Percentiles rank a stretch among this genome's conserved stretches.
These are phyloP conservation scores for Drosophila tanythrix DNA, from an alignment of 2,888 invertebrate genomes.

Conservation along the genomic window DNA sequence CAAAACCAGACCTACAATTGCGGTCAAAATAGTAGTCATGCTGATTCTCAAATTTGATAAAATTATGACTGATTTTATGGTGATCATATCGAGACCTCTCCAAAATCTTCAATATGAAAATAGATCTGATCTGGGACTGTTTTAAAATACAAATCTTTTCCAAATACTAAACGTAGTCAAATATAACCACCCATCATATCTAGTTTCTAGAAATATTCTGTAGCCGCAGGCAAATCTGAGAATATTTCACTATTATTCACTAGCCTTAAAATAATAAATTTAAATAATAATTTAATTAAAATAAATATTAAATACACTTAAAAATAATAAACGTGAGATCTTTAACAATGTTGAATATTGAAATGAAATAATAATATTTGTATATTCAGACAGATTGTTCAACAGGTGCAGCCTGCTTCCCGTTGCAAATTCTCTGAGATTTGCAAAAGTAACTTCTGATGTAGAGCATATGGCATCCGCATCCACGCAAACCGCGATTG, in stretches of 20 bases:
- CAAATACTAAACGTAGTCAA: neutral
- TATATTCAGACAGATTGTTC: no score
- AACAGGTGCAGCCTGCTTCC: neutral
- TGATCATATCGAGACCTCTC: neutral
- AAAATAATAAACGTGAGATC: neutral
- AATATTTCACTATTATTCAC: no score
- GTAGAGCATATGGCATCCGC: neutral
- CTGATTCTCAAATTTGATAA: neutral
- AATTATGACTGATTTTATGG: neutral
- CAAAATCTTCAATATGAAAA: neutral
- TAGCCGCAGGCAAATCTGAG: no score
- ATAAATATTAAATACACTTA: neutral
- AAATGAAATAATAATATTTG: neutral
- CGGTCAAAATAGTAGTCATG: neutral
- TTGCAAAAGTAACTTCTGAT: no score
- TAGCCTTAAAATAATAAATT: neutral
- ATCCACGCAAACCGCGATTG: neutral
- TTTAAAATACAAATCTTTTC: neutral
- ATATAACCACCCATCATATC: neutral
- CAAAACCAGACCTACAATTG: neutral
- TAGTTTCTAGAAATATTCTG: neutral
- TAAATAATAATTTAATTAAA: neutral
- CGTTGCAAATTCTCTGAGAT: neutral
- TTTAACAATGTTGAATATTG: neutral
- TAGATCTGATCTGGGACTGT: neutral